Base-by-base conservation (phyloP, 2,888 invertebrate species). In the Prosapia bicincta region DNA sequence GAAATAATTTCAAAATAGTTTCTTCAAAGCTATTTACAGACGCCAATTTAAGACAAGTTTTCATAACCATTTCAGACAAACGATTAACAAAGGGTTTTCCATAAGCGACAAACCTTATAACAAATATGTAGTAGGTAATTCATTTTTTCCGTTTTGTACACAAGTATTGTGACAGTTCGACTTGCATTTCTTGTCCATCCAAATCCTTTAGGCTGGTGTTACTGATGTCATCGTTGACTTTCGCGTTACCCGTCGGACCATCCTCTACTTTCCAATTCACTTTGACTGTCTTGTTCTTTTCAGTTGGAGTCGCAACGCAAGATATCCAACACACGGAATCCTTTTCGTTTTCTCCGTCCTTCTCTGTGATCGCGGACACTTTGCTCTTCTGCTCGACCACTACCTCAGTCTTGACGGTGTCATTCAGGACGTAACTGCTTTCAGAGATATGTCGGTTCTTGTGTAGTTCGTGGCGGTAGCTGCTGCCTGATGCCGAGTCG, bases 141-240 rank as follows among this genome's bases (percentile, higher is more conserved):
- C n/a, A n/a, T n/a, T n/a, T n/a, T n/a, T n/a, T n/a, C n/a, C n/a
- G n/a, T n/a, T n/a, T 82, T n/a, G n/a, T n/a, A n/a, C n/a, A n/a
- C n/a, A n/a, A n/a, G 79, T 87, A 87, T 7, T 83, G 82, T 1
- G 85, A 84, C n/a, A 87, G 83, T 79, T 87, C 87, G 73, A 87
- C 87, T 76, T 85, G 85, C 1, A 85, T 82, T 6, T 84, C 85
- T 7, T 83, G 84, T 43, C 81, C 82, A 66, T 85, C 86, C 23
- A 85, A 82, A 79, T 86, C 86, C 77, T 83, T 85, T 68, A 86
- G 80, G 78, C 86, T 86, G 79, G 84, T 85, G 82, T 86, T 85
- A 78, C 85, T 85, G 69, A 86, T 85, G 77, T 85, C 84, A 9
- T n/a, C 23, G 38, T 20, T 69, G 1, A 28, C 5, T 26, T 30